Evolutionary conservation across 2,113 vertebrate genomes (phyloP).

Genomic region (Eubucco bourcierii): DNA sequence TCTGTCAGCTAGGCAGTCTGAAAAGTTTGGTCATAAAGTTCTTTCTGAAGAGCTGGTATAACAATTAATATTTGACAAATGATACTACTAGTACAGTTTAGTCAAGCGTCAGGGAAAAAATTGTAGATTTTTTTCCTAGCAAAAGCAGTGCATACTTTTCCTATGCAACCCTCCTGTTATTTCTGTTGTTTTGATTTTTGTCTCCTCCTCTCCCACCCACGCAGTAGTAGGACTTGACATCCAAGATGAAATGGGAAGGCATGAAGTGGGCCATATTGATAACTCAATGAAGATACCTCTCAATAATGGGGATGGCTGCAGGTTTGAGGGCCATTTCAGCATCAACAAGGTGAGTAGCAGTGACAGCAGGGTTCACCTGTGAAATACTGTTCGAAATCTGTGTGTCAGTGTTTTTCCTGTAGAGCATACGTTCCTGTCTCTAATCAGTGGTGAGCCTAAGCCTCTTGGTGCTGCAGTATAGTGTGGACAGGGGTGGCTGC

Average conservation of each 20-base stretch:
- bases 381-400: neutral
- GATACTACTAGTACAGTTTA: neutral
- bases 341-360: constrained; percentile 90
- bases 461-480: neutral
- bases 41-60: neutral
- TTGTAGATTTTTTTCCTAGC: neutral
- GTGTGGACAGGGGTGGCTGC: neutral
- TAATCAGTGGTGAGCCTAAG: neutral
- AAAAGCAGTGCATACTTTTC: neutral
- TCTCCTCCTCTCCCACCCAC: neutral
- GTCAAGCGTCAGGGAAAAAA: neutral
- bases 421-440: neutral
- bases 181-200: neutral
- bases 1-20: neutral
- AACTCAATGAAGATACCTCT: constrained; percentile 97
- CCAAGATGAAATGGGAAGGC: constrained; percentile 98
- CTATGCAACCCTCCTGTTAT: neutral
- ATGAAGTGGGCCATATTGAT: constrained; percentile 97
- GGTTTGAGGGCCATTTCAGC: constrained; percentile 94
- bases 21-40: neutral
- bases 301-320: constrained; percentile 89
- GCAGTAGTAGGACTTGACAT: constrained; percentile 97
- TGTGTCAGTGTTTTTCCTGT: neutral
- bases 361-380: neutral
- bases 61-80: neutral